Evolutionary conservation across 2,797 vertebrate species (phyloP).

Genomic region (Tenualosa thibaudeaui): DNA sequence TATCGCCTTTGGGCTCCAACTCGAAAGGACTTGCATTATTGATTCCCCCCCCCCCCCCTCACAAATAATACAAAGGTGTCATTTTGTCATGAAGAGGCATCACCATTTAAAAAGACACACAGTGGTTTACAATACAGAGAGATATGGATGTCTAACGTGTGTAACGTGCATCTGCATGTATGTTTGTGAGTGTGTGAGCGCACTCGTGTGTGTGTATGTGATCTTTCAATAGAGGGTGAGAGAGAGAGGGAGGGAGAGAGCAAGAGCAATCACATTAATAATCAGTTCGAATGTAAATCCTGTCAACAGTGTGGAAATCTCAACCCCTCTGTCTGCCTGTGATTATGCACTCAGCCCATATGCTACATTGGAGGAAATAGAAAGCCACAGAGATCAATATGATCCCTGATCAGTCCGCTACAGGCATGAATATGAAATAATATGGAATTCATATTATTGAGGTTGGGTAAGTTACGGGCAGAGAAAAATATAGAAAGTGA

Average conservation of each 20-base stretch:
- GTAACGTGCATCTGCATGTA: not conserved
- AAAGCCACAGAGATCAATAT: conserved; percentile 23
- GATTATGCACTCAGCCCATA: not conserved
- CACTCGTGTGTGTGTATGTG: not conserved
- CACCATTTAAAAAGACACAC: not conserved
- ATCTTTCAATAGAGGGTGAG: not conserved
- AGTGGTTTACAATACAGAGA: not conserved
- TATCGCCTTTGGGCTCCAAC: conserved; percentile 66
- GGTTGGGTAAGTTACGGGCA: not conserved
- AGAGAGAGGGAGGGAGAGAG: conserved; percentile 2
- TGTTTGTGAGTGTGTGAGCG: not conserved
- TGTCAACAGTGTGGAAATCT: conserved; percentile 15
- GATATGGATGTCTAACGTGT: not conserved
- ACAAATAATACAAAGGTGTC: conserved; percentile 28
- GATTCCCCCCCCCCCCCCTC: conserved; percentile 52
- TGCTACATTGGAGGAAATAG: not conserved
- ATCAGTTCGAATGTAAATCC: conserved; percentile 16
- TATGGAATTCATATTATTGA: not conserved
- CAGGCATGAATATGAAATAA: conserved; percentile 13
- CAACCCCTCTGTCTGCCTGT: not conserved
- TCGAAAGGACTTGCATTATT: conserved; percentile 72
- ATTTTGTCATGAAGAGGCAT: conserved; percentile 12
- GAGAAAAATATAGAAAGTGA: not conserved
- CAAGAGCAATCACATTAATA: conserved; percentile 19
- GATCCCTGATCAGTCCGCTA: conserved; percentile 10